Evolutionary conservation across 2,113 vertebrate genomes (phyloP), one percentile per base, ranked within the genome.

Genomic region (Peromyscus californicus): DNA sequence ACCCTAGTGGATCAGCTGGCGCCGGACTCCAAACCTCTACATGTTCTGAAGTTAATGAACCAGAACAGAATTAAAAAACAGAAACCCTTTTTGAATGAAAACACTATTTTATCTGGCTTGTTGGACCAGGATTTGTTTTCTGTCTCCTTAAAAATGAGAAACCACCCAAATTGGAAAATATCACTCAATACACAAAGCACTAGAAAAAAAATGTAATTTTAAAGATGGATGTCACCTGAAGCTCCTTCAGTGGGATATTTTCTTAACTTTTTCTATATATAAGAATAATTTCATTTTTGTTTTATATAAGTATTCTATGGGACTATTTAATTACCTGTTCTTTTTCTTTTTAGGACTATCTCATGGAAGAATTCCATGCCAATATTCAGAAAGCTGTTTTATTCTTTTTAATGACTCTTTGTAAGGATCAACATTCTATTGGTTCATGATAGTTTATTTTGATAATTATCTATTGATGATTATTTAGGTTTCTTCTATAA

Each of bases 31-130:
- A 96, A 85, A 78, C 36, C 85, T 94, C 79, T 80, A 19, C 54
- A 88, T 96, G 93, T 90, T 91, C 90, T 95, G 95, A 97, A 97
- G 89, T 98, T 96, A 97, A 96, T 96, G 91, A 89, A 86, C 91
- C 95, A 96, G 82, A 98, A 97, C 67, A 91, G 90, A 93, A 92
- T 57, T 69, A 78, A 78, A 96, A 97, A 96, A 97, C 74, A 94
- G 85, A 97, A 97, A 92, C 54, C 42, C 57, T 90, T 93, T 96
- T 93, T 95, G 59, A 92, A 92, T 91, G 57, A 96, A 95, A 98
- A 94, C 93, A 96, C 45, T 63, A 95, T 94, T 97, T 97, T 95
- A 92, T 94, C 8, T 0, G 72, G 61, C 65, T 97, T 89, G 16
- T 83, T 94, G 82, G 82, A 83, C 65, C 6, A 83, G 85, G 31